Evolutionary conservation across 2,888 invertebrate genomes (phyloP), one percentile per base, ranked within the genome.

Genomic region (Julus scandinavius): DNA sequence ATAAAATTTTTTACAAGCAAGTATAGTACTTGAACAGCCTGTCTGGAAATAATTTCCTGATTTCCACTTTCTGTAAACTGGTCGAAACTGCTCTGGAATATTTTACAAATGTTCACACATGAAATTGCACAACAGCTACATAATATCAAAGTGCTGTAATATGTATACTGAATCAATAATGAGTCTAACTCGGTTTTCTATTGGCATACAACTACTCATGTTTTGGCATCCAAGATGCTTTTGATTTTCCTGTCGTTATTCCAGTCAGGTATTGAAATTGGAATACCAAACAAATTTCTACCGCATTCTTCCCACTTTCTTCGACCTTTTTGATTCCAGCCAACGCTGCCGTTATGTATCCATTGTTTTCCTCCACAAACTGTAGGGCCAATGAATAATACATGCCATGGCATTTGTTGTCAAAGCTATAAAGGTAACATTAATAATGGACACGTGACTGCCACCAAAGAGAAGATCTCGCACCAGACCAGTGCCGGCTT

Each of bases 401-500:
- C 38, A 80, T 80, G 80, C 80, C 29, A 20, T 29, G 80, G 80
- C 29, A 80, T 38, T 80, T 80, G 80, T 11, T 80, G 80, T 80
- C 80, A 80, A 80, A 80, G 80, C 80, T 80, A 80, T 80, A 38
- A 80, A 80, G 80, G 80, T 80, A 80, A 38, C 80, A 80, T 80
- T 80, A 80, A 80, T 80, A 80, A 80, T 80, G 80, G 38, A 80
- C 80, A 80, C 80, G 80, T 80, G 80, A 80, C 80, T 80, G 80
- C 80, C 80, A 38, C 80, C 80, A 80, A 54, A 54, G 80, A 20
- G 38, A 38, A 13, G 80, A 80, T 80, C 80, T 29, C 4, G 38
- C 29, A 13, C 38, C 11, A 2, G 9, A 38, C 80, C 38, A 80
- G 80, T 20, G 38, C 80, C 80, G 20, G 80, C 38, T 80, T 80